phyloP scores from a whole-genome alignment of 2,797 vertebrate species.

The Phrynocephalus forsythii region DNA sequence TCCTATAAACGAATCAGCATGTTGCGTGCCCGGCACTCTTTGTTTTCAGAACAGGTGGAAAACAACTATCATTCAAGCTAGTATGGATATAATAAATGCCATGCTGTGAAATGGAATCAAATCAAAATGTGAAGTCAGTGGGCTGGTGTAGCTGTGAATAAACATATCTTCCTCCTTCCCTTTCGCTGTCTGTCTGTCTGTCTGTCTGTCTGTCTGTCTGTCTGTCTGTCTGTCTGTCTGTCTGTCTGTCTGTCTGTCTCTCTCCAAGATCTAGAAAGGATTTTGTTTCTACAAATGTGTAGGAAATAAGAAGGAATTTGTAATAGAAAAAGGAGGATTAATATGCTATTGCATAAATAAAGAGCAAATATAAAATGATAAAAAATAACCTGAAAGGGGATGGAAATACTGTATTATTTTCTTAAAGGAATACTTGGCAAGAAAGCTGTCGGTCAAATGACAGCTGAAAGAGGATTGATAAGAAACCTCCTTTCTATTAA shows the following conservation, averaged over 20 bases:
- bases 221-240: not conserved
- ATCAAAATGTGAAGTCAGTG: not conserved
- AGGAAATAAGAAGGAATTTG: not conserved
- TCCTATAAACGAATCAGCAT: not conserved
- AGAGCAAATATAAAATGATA: not conserved
- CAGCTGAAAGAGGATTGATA: constrained; percentile 36
- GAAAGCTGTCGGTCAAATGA: constrained; percentile 35
- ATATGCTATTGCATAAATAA: constrained; percentile 10
- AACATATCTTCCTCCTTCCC: constrained; percentile 12
- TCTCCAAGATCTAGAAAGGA: constrained; percentile 14
- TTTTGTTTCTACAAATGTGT: constrained; percentile 12
- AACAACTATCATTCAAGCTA: not conserved
- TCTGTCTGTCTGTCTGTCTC: no score
- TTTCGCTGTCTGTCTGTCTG: no score
- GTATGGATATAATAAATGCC: not conserved
- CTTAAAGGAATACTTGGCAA: constrained; percentile 13
- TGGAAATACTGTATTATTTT: constrained; percentile 32
- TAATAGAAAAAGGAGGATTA: constrained; percentile 15
- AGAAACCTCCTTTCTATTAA: constrained; percentile 29
- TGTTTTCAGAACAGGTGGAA: not conserved
- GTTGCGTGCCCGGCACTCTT: not conserved
- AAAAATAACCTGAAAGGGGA: constrained; percentile 20
- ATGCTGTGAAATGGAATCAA: constrained; percentile 18
- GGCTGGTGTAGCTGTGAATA: constrained; percentile 16
- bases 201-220: no score